phyloP scores from a whole-genome alignment of 2,797 vertebrate species.

The Octomys mimax region DNA sequence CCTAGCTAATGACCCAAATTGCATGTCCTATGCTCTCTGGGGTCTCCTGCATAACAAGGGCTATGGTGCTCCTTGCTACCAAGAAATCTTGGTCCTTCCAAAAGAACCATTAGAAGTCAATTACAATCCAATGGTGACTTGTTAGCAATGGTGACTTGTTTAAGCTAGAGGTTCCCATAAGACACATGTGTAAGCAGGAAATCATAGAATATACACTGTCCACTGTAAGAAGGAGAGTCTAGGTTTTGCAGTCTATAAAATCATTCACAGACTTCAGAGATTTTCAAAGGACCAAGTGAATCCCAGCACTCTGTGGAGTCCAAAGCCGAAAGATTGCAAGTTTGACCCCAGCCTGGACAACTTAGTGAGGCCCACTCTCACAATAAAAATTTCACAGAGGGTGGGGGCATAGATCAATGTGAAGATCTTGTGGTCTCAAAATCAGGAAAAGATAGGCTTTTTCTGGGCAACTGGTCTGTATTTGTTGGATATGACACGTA shows the following conservation, averaged over 20 bases:
- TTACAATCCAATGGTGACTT: background rate
- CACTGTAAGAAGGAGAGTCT: background rate
- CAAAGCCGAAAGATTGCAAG: background rate
- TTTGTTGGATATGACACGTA: background rate
- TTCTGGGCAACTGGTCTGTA: background rate
- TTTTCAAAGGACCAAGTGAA: background rate
- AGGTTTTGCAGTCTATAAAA: background rate
- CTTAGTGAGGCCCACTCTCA: background rate
- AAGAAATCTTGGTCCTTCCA: background rate
- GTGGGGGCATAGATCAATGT: background rate
- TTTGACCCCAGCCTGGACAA: background rate
- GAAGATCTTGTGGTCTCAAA: background rate
- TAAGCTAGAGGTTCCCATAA: background rate
- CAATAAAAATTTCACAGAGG: background rate
- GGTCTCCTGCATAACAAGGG: constrained; percentile 65
- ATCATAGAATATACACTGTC: background rate
- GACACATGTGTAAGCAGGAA: background rate
- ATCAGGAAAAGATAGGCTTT: background rate
- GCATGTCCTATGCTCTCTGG: background rate
- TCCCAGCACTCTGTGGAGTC: background rate
- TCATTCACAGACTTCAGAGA: background rate
- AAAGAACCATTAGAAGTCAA: constrained; percentile 42
- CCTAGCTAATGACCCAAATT: constrained; percentile 44
- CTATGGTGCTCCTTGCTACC: constrained; percentile 21
- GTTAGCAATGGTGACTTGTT: constrained; percentile 8